A percentile compares a stretch with the other conserved stretches of the same genome.
These are phyloP conservation scores for Palythoa grandiflora DNA, from an alignment of 92 coral and sea anemone genomes.

Conservation along the genomic window DNA sequence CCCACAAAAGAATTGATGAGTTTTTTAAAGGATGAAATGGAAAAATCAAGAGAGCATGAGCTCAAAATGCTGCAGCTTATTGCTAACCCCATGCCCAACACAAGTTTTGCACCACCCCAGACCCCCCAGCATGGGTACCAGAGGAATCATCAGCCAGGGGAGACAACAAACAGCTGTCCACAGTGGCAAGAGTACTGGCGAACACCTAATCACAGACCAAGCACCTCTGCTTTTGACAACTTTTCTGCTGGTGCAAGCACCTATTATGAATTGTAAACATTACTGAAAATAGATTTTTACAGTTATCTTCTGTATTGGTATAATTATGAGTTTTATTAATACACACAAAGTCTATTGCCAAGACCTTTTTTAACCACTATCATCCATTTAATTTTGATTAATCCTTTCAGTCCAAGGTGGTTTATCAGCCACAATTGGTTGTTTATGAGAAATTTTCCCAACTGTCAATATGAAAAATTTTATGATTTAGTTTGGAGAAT, in stretches of 20 bases:
- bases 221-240: slow-evolving; percentile 5
- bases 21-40: too few species aligned
- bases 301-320: background rate
- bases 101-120: too few species aligned
- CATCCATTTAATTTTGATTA: background rate
- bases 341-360: slow-evolving; percentile 4
- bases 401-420: background rate
- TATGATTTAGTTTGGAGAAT: background rate
- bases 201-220: slow-evolving; percentile 1
- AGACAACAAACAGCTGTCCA: background rate
- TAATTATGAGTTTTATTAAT: background rate
- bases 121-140: too few species aligned
- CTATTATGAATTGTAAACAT: slow-evolving; percentile 2
- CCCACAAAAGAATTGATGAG: background rate
- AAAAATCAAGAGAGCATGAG: background rate
- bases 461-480: slow-evolving; percentile 4
- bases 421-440: slow-evolving; percentile 7
- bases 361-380: slow-evolving; percentile 6
- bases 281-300: background rate
- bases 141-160: too few species aligned
- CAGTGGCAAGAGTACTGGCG: slow-evolving; percentile 32
- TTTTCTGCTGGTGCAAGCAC: slow-evolving; percentile 25
- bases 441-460: background rate
- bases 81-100: background rate
- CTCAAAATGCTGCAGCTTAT: too few species aligned